These are phyloP conservation scores for Drosophila pseudoobscura DNA, from an alignment of 1,140 invertebrate species.

Conservation along the genomic window DNA sequence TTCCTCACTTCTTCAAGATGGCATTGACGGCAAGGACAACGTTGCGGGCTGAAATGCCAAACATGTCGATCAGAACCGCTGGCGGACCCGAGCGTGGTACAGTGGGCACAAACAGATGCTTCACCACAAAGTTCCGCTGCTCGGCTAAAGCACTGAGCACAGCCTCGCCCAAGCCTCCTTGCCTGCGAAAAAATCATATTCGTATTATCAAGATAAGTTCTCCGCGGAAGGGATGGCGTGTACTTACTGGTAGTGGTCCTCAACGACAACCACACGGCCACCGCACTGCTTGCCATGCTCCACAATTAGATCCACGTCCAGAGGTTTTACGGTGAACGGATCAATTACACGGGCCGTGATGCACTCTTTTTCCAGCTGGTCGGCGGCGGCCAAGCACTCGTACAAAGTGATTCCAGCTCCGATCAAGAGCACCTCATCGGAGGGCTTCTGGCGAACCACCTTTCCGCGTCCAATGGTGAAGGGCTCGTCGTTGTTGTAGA, in stretches of 20 bases:
- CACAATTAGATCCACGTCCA: constrained; percentile 92
- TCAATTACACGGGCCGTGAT: constrained; percentile 93
- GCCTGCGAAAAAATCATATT: constrained; percentile 44
- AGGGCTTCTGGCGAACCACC: constrained; percentile 89
- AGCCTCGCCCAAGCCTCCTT: constrained; percentile 97
- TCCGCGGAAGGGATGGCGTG: too few species aligned
- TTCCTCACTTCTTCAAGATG: constrained; percentile 85
- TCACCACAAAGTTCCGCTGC: constrained; percentile 89
- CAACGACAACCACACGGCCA: constrained; percentile 95
- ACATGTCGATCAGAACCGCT: constrained; percentile 92
- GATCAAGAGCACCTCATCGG: constrained; percentile 93
- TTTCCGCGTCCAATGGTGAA: constrained; percentile 93
- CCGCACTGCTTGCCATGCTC: constrained; percentile 91
- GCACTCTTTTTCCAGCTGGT: constrained; percentile 88
- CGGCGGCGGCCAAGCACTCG: constrained; percentile 94
- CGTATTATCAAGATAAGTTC: not conserved
- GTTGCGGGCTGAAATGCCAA: constrained; percentile 92
- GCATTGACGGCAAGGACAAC: constrained; percentile 89
- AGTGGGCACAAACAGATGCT: constrained; percentile 91
- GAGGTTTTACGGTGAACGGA: constrained; percentile 97
- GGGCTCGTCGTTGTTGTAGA: constrained; percentile 94
- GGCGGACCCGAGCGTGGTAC: constrained; percentile 97
- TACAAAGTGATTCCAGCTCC: constrained; percentile 96
- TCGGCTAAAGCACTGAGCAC: constrained; percentile 91
- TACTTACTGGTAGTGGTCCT: constrained; percentile 97